Evolutionary conservation across 1,140 invertebrate genomes (phyloP).

Genomic region (Aphelinus certus): DNA sequence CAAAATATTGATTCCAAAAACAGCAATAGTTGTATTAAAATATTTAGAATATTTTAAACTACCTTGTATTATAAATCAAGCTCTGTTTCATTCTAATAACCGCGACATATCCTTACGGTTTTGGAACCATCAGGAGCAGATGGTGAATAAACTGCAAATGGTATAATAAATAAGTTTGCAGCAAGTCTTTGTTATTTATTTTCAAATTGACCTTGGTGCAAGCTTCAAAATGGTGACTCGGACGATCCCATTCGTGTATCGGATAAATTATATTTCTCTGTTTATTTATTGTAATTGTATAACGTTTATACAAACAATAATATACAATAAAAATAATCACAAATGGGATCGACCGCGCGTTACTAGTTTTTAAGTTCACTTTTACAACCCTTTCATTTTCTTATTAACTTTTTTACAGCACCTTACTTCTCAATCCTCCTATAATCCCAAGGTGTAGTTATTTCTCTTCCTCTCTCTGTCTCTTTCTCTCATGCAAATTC

Average conservation of each 20-base stretch:
- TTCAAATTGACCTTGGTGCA: slow-evolving; percentile 42
- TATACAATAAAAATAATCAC: slow-evolving; percentile 1
- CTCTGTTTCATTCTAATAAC: slow-evolving; percentile 17
- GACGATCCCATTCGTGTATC: slow-evolving; percentile 45
- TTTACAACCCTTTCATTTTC: slow-evolving; percentile 47
- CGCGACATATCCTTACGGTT: slow-evolving; percentile 24
- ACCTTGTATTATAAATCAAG: background rate
- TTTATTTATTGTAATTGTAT: background rate
- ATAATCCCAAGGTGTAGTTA: slow-evolving; percentile 42
- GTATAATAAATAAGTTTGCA: slow-evolving; percentile 50
- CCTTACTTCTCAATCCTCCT: slow-evolving; percentile 42
- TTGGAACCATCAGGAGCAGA: slow-evolving; percentile 30
- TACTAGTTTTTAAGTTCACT: slow-evolving; percentile 49
- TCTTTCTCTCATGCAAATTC: slow-evolving; percentile 36
- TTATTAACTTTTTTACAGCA: slow-evolving; percentile 51
- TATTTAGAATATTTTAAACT: background rate
- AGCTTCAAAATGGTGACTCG: slow-evolving; percentile 39
- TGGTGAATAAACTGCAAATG: slow-evolving; percentile 38
- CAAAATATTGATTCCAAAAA: too few relatives aligned
- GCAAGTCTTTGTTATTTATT: slow-evolving; percentile 39
- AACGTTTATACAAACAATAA: too few relatives aligned
- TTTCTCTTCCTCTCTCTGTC: slow-evolving; percentile 18
- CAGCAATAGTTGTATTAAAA: background rate
- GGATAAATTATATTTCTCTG: background rate
- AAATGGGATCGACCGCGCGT: slow-evolving; percentile 56